Evolutionary conservation across 2,888 invertebrate species (phyloP), one percentile per base, ranked within the genome.

Genomic region (Perizoma flavofasciatum): DNA sequence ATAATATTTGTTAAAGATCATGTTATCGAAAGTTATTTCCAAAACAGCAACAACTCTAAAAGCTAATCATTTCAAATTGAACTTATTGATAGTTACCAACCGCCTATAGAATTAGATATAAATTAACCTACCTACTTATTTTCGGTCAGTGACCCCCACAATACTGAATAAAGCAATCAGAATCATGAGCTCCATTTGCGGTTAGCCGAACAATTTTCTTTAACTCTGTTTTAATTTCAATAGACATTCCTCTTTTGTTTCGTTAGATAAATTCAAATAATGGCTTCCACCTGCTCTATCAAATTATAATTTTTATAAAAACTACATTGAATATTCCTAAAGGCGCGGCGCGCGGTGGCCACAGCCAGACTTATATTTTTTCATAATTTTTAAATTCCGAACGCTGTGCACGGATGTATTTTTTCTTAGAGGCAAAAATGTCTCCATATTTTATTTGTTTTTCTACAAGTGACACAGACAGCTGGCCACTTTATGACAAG

Each of bases 171-270:
- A 67, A 69, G 69, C 67, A 69, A 69, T 69, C 69, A 59, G 52
- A 63, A 49, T 55, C 51, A 59, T 66, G 49, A 51, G 43, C 52
- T 55, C 62, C 75, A 77, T 82, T 85, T 83, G 88, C 75, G 88
- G 89, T 84, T 78, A 77, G 79, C 82, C 83, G 67, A 78, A 78
- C 78, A 72, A 84, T 85, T 82, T 81, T 77, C 79, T 83, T 79
- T 86, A 85, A 88, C 86, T 85, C 76, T 62, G 73, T 79, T 87
- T 86, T 85, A 86, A 85, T 86, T 86, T 81, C 71, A 81, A 79
- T 80, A 79, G 83, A 81, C 83, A 60, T 47, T 44, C 52, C 45
- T 47, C 45, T 53, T 47, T 40, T 51, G 49, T 56, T 53, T 10
- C 37, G 46, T 66, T 49, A 50, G 44, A 50, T 44, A 33, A 9